A percentile compares a stretch with the other conserved stretches of the same genome.
Evolutionary conservation across 2,888 invertebrate species (phyloP).

Genomic region (Caenorhabditis japonica): DNA sequence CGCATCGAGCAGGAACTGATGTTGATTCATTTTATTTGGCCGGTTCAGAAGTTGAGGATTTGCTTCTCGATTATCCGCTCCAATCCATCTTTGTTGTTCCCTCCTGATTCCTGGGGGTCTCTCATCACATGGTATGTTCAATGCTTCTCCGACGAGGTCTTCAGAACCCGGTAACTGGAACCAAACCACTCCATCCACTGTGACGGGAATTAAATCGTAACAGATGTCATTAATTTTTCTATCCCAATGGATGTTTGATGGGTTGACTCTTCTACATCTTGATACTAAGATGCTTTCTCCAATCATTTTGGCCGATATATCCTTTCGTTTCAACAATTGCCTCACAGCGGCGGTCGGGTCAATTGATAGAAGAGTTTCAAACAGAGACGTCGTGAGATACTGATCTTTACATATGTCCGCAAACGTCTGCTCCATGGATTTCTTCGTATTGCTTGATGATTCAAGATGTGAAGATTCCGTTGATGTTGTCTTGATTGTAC

Average conservation of each 20-base stretch:
- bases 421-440: too few species aligned
- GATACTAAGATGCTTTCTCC: background rate
- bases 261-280: background rate
- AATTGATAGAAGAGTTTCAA: background rate
- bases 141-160: background rate
- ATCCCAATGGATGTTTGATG: background rate
- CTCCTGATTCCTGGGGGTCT: background rate
- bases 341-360: slow-evolving; percentile 8
- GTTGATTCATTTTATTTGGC: background rate
- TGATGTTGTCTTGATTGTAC: too few species aligned
- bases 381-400: too few species aligned
- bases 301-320: background rate
- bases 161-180: slow-evolving; percentile 1
- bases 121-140: background rate
- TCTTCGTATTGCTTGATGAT: too few species aligned
- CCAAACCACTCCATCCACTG: background rate
- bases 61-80: background rate
- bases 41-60: background rate
- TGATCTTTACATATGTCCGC: too few species aligned
- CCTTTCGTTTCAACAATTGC: background rate
- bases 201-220: background rate
- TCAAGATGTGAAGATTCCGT: too few species aligned
- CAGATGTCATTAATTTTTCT: slow-evolving; percentile 5
- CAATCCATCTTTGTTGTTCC: too few species aligned
- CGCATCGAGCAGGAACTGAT: slow-evolving; percentile 3